Base-by-base conservation (phyloP, 2,113 vertebrate species). In the Puntigrus tetrazona region DNA sequence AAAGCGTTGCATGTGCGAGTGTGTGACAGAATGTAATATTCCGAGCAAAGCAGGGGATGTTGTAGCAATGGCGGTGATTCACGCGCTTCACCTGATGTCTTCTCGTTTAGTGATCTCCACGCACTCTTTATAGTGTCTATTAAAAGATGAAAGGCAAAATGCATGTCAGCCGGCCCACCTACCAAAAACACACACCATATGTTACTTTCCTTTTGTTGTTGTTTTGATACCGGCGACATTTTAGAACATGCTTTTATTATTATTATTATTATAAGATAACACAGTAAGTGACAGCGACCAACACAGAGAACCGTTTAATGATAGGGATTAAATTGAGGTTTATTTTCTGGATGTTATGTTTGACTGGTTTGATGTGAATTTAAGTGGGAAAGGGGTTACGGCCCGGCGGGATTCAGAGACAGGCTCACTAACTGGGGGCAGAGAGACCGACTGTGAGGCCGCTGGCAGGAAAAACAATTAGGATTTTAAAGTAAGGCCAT, bases 381-480 rank as follows among this genome's bases (percentile, higher is more conserved):
- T 69, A 86, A 85, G 86, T 72, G 52, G 43, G 73, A 63, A 57
- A 27, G 45, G 70, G 72, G 75, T 85, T 88, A 74, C 38, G 75
- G 78, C 87, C 75, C 85, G 69, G 69, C 10, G 61, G 57, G 20
- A 45, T 59, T n/a, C 36, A 27, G 29, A 81, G 38, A 57, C 43
- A 43, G 74, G 83, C 78, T 83, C 45, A 34, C 69, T 88, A 85
- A 88, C 76, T 83, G 47, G 78, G 80, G 82, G 80, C 75, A 52
- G 20, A 36, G 36, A 80, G 76, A 77, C 59, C 22, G 72, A 83
- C 69, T 57, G 31, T 34, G 59, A 75, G 69, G 67, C 84, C 57
- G n/a, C 63, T 52, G 87, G 84, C 84, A 80, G 69, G 55, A 81
- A 81, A 87, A 88, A 88, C 83, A 72, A 88, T 86, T 88, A 88